Conservation (phyloP, 2,113 vertebrate species). For the Montifringilla adamsi region DNA sequence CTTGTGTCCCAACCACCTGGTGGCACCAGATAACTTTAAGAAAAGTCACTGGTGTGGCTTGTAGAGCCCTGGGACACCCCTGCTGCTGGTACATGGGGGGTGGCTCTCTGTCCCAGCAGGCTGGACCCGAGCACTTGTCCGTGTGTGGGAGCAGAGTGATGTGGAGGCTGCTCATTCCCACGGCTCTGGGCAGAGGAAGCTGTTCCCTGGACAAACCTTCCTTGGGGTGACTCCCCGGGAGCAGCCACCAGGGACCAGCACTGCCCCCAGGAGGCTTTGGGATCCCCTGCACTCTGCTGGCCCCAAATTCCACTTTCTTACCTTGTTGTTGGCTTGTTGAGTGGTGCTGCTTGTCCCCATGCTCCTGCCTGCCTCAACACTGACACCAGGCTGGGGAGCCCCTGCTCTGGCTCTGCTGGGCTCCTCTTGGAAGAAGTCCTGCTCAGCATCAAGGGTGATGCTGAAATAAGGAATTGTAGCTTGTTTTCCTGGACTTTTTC, state of each 20-base stretch:
- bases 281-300: background rate
- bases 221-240: fast-evolving
- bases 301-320: background rate
- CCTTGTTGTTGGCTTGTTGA: background rate
- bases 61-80: background rate
- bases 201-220: background rate
- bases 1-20: background rate
- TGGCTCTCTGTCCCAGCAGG: background rate
- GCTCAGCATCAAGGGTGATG: background rate
- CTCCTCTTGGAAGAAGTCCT: background rate
- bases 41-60: fast-evolving
- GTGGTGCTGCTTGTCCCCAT: background rate
- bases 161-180: background rate
- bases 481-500: background rate
- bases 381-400: background rate
- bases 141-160: fast-evolving
- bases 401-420: background rate
- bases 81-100: background rate
- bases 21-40: background rate
- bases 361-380: background rate
- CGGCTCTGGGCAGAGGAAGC: background rate
- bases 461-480: background rate
- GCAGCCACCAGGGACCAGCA: fast-evolving
- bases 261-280: background rate
- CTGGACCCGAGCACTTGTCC: background rate